A percentile compares a stretch with the other conserved stretches of the same genome.
phyloP scores from a whole-genome alignment of 2,113 vertebrate species.

The Crotalus tigris region DNA sequence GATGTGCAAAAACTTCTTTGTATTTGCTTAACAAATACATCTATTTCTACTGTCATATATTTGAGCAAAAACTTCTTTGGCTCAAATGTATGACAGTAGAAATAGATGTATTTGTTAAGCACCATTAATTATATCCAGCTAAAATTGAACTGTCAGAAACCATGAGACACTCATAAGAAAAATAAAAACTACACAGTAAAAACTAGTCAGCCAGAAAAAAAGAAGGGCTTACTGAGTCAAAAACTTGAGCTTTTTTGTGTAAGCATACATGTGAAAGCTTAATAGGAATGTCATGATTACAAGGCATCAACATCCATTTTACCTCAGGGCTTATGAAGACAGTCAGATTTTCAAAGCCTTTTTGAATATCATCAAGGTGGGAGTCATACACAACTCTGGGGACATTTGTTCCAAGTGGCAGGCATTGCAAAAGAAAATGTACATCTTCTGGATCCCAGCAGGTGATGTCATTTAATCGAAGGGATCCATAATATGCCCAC shows the following conservation, averaged over 20 bases:
- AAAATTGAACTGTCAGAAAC: conserved; percentile 26
- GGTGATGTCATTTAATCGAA: neutral
- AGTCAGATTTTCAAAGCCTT: neutral
- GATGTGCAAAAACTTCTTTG: neutral
- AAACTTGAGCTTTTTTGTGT: neutral
- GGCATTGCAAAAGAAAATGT: neutral
- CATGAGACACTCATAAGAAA: conserved; percentile 9
- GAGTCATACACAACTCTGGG: neutral
- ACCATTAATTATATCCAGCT: conserved; percentile 22
- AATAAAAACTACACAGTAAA: conserved; percentile 23
- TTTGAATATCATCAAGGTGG: neutral
- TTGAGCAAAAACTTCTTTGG: neutral
- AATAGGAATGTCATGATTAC: conserved; percentile 8
- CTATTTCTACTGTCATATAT: too few species aligned
- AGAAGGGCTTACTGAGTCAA: neutral
- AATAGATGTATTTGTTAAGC: conserved; percentile 10
- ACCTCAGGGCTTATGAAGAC: neutral
- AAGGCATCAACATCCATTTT: neutral
- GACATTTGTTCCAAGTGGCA: neutral
- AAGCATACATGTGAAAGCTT: neutral
- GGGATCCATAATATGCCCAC: neutral
- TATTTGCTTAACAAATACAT: too few species aligned
- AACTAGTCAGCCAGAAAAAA: neutral
- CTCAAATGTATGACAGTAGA: neutral
- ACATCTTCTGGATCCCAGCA: neutral